Evolutionary conservation across 2,797 vertebrate genomes (phyloP).

Genomic region (Caiman crocodilus): DNA sequence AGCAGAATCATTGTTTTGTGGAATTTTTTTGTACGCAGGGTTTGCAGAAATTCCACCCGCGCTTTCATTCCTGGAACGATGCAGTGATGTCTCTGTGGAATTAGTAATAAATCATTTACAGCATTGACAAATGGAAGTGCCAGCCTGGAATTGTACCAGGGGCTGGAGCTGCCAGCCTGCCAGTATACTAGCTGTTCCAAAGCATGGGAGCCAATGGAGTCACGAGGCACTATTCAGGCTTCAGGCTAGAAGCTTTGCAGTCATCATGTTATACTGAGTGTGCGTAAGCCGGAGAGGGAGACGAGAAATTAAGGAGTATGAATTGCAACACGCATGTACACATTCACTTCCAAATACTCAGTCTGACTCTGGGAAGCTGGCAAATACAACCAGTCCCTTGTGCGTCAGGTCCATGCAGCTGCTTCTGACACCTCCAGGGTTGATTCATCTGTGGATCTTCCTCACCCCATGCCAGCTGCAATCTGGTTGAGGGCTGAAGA

Average conservation of each 20-base stretch:
- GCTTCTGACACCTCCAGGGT: not conserved
- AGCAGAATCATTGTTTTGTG: not conserved
- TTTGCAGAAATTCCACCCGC: not conserved
- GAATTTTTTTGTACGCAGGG: fast-evolving
- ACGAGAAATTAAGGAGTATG: not conserved
- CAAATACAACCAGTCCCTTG: not conserved
- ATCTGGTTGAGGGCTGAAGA: not conserved
- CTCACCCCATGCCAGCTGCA: not conserved
- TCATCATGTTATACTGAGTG: fast-evolving
- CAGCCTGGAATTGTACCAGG: constrained; percentile 16
- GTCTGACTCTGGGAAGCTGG: not conserved
- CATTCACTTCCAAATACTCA: not conserved
- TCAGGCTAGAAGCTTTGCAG: fast-evolving
- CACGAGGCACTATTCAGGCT: not conserved
- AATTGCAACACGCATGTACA: fast-evolving
- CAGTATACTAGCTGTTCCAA: fast-evolving
- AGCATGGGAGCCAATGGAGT: not conserved
- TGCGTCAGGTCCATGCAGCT: fast-evolving
- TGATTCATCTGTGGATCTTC: not conserved
- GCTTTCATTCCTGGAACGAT: not conserved
- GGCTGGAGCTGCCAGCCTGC: not conserved
- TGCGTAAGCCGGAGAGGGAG: not conserved
- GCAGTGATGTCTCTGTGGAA: not conserved
- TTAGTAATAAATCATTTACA: not conserved
- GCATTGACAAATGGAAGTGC: constrained; percentile 46